Evolutionary conservation across 2,888 invertebrate species (phyloP), one percentile per base, ranked within the genome.

Genomic region (Dicyrtomina minuta): DNA sequence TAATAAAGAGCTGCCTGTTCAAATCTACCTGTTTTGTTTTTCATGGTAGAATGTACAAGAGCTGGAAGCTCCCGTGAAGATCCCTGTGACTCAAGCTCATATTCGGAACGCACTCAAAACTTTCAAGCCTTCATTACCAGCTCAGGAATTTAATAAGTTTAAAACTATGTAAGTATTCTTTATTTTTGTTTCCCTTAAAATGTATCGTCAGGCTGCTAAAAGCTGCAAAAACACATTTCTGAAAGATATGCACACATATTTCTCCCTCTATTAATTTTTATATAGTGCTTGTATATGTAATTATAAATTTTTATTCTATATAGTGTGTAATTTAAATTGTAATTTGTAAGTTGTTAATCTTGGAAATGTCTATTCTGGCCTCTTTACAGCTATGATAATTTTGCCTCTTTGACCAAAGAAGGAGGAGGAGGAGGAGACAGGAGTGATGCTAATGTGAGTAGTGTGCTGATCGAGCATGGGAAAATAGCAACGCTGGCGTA

Each of bases 111-210:
- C 92, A 0, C 82, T 90, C 60, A 82, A 81, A 65, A 87, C 88
- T 71, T 92, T 92, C 39, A 87, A 88, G 70, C 93, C 94, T 0
- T 93, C 93, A 1, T 85, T 95, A 3, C 88, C 89, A 5, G 80
- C 80, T 17, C 82, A 86, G 33, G 93, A 94, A 80, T 85, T 87
- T 74, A 76, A 82, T 17, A 91, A 89, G 82, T 94, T 91, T 80
- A 86, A 89, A 76, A 85, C 83, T 80, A 90, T 92, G 92, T 93
- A 82, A 88, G 89, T 86, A 68, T 10, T 41, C 24, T 43, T 56
- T 61, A 56, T 27, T 27, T 53, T 41, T n/a, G n/a, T n/a, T n/a
- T n/a, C n/a, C n/a, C n/a, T n/a, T n/a, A n/a, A n/a, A n/a, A n/a
- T n/a, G n/a, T n/a, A n/a, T n/a, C n/a, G n/a, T n/a, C n/a, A n/a